A percentile compares a stretch with the other conserved stretches of the same genome.
phyloP scores from a whole-genome alignment of 2,113 vertebrate genomes.

The Campylomormyrus numenius region DNA sequence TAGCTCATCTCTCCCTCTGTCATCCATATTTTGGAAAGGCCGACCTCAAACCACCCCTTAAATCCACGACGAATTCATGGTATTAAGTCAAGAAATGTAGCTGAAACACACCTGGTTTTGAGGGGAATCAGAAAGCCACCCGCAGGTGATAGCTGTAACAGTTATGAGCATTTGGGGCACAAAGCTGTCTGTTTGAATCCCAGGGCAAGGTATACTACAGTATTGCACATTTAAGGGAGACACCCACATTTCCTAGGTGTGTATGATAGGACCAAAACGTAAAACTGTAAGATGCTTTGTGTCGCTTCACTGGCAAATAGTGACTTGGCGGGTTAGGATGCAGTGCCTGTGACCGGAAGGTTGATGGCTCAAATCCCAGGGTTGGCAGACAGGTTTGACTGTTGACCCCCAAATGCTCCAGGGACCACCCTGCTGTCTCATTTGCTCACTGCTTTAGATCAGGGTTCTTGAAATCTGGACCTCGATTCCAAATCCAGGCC shows the following conservation, averaged over 20 bases:
- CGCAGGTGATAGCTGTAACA: not conserved
- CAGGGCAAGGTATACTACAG: not conserved
- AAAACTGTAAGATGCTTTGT: not conserved
- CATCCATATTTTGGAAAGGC: not conserved
- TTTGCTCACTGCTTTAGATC: not conserved
- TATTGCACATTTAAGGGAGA: not conserved
- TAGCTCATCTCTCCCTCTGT: not conserved
- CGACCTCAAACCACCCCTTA: not conserved
- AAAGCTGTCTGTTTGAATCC: not conserved
- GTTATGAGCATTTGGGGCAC: not conserved
- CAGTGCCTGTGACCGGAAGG: not conserved
- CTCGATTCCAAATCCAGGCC: too few species aligned
- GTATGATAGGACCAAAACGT: not conserved
- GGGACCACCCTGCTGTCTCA: not conserved
- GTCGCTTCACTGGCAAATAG: not conserved
- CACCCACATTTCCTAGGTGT: not conserved
- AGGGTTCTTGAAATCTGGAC: too few species aligned
- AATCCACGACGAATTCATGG: not conserved
- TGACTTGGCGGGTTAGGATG: not conserved
- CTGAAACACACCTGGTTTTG: not conserved
- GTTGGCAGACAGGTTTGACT: not conserved
- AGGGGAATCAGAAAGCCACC: not conserved
- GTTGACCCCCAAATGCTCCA: not conserved
- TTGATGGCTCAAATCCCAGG: not conserved
- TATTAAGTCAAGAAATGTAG: not conserved